Evolutionary conservation across 2,113 vertebrate species (phyloP).

Genomic region (Burhinus oedicnemus): DNA sequence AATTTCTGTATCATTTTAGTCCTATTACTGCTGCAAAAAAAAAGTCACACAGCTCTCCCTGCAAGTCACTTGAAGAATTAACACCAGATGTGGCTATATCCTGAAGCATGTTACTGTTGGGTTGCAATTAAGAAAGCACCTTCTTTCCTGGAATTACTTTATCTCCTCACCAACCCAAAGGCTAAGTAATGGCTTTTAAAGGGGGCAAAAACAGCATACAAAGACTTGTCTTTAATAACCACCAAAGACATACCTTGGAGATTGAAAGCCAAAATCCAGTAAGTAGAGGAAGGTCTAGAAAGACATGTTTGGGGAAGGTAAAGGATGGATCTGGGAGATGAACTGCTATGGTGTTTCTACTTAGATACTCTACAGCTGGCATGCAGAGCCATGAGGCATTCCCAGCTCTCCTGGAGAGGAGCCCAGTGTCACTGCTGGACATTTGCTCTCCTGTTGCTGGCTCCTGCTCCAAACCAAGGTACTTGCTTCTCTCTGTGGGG

Average conservation of each 20-base stretch:
- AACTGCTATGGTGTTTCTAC: background rate
- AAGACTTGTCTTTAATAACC: background rate
- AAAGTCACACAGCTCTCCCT: background rate
- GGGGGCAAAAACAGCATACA: background rate
- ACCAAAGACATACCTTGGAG: background rate
- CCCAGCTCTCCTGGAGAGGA: background rate
- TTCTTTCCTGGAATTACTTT: background rate
- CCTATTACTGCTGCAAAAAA: background rate
- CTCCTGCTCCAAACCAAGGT: background rate
- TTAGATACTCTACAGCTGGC: background rate
- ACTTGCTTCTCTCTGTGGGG: background rate
- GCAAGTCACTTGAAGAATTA: background rate
- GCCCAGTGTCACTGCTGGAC: too few relatives aligned
- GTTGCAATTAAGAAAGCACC: background rate
- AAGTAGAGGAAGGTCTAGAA: background rate
- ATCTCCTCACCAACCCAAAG: background rate
- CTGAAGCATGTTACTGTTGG: background rate
- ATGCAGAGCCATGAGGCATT: background rate
- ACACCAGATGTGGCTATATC: constrained; percentile 6
- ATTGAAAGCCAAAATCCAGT: background rate
- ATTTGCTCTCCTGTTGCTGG: background rate
- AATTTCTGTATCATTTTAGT: background rate
- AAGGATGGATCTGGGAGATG: background rate
- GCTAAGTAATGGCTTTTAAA: background rate
- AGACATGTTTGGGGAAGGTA: background rate